These are phyloP conservation scores for Cephus sareptanus DNA, from an alignment of 2,888 invertebrate species.

Conservation along the genomic window DNA sequence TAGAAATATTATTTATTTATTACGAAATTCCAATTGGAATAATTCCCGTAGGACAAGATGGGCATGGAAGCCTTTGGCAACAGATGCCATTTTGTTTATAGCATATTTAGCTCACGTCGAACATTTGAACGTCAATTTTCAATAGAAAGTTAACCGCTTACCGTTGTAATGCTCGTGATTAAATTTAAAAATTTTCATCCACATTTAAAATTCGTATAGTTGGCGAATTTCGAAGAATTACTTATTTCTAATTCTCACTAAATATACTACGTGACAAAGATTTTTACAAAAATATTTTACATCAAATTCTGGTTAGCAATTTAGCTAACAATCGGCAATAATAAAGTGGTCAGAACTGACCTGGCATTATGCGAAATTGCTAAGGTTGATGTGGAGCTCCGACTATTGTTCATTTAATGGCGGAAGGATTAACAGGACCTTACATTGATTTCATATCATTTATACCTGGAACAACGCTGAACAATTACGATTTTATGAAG, in stretches of 20 bases:
- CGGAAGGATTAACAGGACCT: not conserved
- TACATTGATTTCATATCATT: not conserved
- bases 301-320: not conserved
- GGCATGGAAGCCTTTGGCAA: constrained; percentile 24
- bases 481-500: not conserved
- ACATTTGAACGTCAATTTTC: constrained; percentile 15
- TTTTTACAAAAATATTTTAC: not conserved
- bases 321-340: not conserved
- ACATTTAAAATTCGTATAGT: not conserved
- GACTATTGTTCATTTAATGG: not conserved
- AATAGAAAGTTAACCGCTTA: not conserved
- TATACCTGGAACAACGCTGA: not conserved
- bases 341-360: not conserved
- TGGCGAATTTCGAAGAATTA: not conserved
- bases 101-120: constrained; percentile 11
- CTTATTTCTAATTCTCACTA: not conserved
- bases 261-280: not conserved
- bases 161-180: too few species aligned
- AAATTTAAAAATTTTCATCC: not conserved
- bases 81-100: constrained; percentile 32
- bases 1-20: constrained; percentile 2
- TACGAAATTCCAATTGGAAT: not conserved
- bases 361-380: not conserved
- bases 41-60: not conserved
- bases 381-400: not conserved